phyloP scores from a whole-genome alignment of 2,113 vertebrate genomes.

The Campylomormyrus numenius region DNA sequence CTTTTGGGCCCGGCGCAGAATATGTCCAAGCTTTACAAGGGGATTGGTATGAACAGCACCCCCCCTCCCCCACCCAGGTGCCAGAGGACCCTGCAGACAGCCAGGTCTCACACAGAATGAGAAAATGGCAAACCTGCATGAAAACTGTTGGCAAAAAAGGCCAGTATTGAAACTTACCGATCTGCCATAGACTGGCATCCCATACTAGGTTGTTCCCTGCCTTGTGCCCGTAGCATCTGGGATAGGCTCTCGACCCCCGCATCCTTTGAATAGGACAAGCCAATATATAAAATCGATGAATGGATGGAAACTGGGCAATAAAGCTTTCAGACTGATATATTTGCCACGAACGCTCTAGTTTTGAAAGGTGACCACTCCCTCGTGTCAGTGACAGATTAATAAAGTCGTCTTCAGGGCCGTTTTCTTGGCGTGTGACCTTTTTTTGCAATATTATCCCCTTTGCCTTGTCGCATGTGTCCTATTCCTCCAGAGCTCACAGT shows the following conservation, averaged over 20 bases:
- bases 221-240: background rate
- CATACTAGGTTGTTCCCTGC: background rate
- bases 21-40: background rate
- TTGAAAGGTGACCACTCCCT: conserved; percentile 12
- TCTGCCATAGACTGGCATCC: background rate
- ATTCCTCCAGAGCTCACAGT: conserved; percentile 45
- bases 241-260: background rate
- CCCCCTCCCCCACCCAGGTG: background rate
- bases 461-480: conserved; percentile 42
- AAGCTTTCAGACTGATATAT: background rate
- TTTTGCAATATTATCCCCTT: background rate
- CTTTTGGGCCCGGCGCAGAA: background rate
- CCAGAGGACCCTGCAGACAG: background rate
- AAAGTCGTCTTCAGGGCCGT: conserved; percentile 25
- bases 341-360: background rate
- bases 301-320: background rate
- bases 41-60: background rate
- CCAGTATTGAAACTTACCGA: background rate
- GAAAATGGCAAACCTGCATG: background rate
- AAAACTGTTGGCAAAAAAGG: background rate
- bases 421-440: conserved; percentile 25
- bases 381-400: conserved; percentile 19
- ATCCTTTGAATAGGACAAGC: background rate
- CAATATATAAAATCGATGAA: background rate
- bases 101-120: background rate